Percentiles rank a stretch among this genome's conserved stretches.
Evolutionary conservation across 2,797 vertebrate species (phyloP).

Genomic region (Florisuga fusca): DNA sequence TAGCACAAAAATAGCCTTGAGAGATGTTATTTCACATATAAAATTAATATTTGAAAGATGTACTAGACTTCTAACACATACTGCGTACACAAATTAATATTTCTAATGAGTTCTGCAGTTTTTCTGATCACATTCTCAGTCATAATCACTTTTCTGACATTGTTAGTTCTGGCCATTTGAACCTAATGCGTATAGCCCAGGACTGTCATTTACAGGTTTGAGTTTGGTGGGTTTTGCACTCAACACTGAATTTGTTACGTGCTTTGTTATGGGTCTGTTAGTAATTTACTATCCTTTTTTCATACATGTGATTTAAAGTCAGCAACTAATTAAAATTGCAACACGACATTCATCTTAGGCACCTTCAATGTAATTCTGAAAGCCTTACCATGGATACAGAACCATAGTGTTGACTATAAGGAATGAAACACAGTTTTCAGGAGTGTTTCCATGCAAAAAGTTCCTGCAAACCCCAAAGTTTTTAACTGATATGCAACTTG

Average conservation of each 20-base stretch:
- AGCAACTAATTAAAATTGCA: slow-evolving; percentile 39
- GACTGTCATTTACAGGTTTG: slow-evolving; percentile 15
- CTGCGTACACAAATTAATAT: slow-evolving; percentile 10
- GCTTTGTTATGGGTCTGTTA: slow-evolving; percentile 56
- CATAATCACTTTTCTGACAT: slow-evolving; percentile 26
- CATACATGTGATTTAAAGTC: slow-evolving; percentile 46
- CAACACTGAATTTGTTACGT: slow-evolving; percentile 9
- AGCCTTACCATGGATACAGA: background rate
- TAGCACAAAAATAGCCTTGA: background rate
- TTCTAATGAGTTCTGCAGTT: slow-evolving; percentile 4
- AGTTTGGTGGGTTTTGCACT: background rate
- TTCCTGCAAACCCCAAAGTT: background rate
- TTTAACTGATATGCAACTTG: background rate
- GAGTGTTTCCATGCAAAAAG: slow-evolving; percentile 9
- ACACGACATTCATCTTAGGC: background rate
- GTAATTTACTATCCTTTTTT: slow-evolving; percentile 34
- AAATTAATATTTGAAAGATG: background rate
- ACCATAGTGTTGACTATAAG: background rate
- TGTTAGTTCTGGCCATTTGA: slow-evolving; percentile 53
- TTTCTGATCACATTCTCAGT: slow-evolving; percentile 47
- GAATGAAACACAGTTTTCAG: slow-evolving; percentile 24
- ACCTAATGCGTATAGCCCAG: slow-evolving; percentile 14
- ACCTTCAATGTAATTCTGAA: slow-evolving; percentile 31
- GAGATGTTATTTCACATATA: background rate
- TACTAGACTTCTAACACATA: background rate